These are phyloP conservation scores for Ceuthmochares aereus DNA, from an alignment of 2,113 vertebrate genomes.

Conservation along the genomic window DNA sequence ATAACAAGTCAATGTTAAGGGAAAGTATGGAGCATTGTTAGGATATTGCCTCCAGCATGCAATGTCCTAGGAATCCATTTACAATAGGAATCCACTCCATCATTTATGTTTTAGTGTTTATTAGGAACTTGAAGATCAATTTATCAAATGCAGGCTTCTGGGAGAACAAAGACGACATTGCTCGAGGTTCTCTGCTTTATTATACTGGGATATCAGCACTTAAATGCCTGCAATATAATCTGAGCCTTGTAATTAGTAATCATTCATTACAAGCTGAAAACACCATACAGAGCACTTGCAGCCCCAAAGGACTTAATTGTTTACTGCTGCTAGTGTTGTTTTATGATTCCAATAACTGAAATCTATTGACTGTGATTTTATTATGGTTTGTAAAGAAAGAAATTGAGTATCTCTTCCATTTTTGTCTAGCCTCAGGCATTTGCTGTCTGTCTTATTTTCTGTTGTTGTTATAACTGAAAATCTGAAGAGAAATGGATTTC, in stretches of 20 bases:
- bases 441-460: constrained; percentile 48
- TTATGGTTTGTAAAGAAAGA: constrained; percentile 51
- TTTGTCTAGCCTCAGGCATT: not conserved
- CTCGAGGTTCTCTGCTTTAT: not conserved
- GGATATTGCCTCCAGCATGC: not conserved
- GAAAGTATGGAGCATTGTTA: not conserved
- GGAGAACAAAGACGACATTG: not conserved
- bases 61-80: constrained; percentile 11
- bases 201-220: not conserved
- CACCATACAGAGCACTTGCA: not conserved
- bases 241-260: constrained; percentile 39
- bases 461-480: constrained; percentile 10
- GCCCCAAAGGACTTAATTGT: constrained; percentile 10
- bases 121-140: constrained; percentile 18
- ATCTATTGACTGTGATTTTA: constrained; percentile 61
- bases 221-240: constrained; percentile 21
- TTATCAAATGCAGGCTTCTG: constrained; percentile 11
- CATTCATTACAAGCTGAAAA: constrained; percentile 38
- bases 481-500: not conserved
- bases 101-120: constrained; percentile 1
- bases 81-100: not conserved
- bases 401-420: constrained; percentile 12
- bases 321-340: constrained; percentile 35
- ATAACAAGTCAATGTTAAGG: not conserved
- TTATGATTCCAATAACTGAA: constrained; percentile 59